Percentiles rank a stretch among this genome's conserved stretches.
Evolutionary conservation across 2,113 vertebrate species (phyloP).

Genomic region (Melanostigma gelatinosum): DNA sequence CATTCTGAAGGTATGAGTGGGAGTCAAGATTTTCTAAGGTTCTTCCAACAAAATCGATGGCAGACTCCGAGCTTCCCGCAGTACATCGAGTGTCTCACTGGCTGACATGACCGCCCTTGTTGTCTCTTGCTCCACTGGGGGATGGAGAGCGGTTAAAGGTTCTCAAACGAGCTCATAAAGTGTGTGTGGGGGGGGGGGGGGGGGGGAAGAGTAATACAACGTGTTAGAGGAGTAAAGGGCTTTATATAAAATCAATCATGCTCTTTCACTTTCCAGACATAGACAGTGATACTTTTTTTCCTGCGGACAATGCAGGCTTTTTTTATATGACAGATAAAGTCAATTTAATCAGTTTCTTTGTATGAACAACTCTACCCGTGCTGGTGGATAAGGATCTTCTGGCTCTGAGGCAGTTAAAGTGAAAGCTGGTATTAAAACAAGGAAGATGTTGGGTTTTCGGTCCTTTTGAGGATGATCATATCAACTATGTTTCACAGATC

Average conservation of each 20-base stretch:
- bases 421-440: constrained; percentile 1
- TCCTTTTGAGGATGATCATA: constrained; percentile 10
- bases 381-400: constrained; percentile 35
- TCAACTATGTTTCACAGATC: constrained; percentile 1
- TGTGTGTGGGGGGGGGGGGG: not conserved
- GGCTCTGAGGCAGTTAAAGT: not conserved
- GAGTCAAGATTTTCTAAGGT: constrained; percentile 62
- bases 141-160: constrained; percentile 43
- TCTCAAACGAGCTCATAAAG: constrained; percentile 25
- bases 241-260: constrained; percentile 70
- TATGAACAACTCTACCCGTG: constrained; percentile 11
- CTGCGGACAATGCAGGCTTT: constrained; percentile 25
- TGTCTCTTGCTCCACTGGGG: constrained; percentile 23
- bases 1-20: constrained; percentile 66
- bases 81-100: constrained; percentile 29
- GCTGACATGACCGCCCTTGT: constrained; percentile 27
- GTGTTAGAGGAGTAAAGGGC: constrained; percentile 39
- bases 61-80: constrained; percentile 39
- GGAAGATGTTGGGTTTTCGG: not conserved
- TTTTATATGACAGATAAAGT: constrained; percentile 46
- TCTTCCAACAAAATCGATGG: constrained; percentile 41
- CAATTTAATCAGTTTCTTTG: constrained; percentile 6
- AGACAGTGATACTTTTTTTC: not conserved
- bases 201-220: not conserved
- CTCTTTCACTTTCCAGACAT: constrained; percentile 53